These are phyloP conservation scores for Ailuropoda melanoleuca DNA, from an alignment of 2,113 vertebrate species.

Conservation along the genomic window DNA sequence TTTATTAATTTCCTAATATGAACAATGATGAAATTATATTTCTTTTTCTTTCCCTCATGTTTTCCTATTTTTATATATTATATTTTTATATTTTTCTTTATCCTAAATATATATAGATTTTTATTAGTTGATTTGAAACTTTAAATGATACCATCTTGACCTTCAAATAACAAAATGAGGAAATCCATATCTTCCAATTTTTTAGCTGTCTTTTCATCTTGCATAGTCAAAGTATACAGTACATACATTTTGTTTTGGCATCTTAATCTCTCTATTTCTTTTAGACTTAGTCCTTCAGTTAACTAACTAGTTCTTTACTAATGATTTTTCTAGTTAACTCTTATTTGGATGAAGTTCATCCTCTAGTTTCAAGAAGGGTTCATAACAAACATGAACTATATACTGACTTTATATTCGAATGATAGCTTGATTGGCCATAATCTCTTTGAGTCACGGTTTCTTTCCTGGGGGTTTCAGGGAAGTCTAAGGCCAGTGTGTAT, in stretches of 20 bases:
- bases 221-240: not conserved
- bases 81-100: not conserved
- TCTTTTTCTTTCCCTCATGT: not conserved
- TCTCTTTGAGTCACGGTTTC: not conserved
- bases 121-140: not conserved
- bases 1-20: not conserved
- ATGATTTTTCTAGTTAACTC: not conserved
- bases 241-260: not conserved
- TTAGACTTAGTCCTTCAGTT: not conserved
- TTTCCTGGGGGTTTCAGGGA: not conserved
- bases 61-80: not conserved
- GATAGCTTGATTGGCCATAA: not conserved
- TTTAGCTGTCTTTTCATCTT: not conserved
- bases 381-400: not conserved
- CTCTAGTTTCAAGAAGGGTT: not conserved
- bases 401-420: not conserved
- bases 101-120: not conserved
- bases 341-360: not conserved
- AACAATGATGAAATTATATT: conserved; percentile 9
- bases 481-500: not conserved
- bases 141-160: not conserved
- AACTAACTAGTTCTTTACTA: not conserved
- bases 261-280: not conserved
- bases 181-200: not conserved
- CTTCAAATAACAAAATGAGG: not conserved